A percentile compares a stretch with the other conserved stretches of the same genome.
These are phyloP conservation scores for Creontiades dilutus DNA, from an alignment of 2,888 invertebrate species.

Conservation along the genomic window DNA sequence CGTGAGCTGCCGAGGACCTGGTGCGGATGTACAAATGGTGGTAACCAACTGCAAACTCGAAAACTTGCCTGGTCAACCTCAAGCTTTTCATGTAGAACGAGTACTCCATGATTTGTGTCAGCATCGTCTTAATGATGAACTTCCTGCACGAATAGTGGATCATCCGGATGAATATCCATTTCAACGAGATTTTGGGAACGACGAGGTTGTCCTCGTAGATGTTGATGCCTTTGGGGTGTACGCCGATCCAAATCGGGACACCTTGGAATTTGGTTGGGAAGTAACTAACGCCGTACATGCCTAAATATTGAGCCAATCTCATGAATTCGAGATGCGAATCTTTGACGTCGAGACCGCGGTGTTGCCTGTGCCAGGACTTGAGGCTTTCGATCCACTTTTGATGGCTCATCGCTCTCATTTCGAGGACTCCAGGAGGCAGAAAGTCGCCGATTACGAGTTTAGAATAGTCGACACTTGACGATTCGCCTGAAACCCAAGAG, in stretches of 20 bases:
- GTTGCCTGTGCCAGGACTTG: conserved; percentile 73
- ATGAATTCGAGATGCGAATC: conserved; percentile 72
- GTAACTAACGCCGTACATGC: conserved; percentile 73
- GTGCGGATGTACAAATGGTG: conserved; percentile 72
- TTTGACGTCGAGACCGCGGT: conserved; percentile 65
- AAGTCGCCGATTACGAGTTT: conserved; percentile 56
- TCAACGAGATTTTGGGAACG: conserved; percentile 72
- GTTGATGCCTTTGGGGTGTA: conserved; percentile 68
- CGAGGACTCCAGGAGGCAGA: conserved; percentile 63
- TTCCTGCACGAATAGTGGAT: conserved; percentile 73
- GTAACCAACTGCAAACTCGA: conserved; percentile 73
- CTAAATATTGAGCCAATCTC: conserved; percentile 71
- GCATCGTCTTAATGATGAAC: conserved; percentile 72
- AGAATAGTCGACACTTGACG: conserved; percentile 71
- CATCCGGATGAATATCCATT: conserved; percentile 73
- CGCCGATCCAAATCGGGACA: conserved; percentile 52
- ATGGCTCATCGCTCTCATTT: conserved; percentile 58
- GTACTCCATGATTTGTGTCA: conserved; percentile 69
- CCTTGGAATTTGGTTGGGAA: conserved; percentile 70
- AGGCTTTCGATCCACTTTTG: conserved; percentile 71
- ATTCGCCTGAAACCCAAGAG: conserved; percentile 61
- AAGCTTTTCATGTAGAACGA: conserved; percentile 72
- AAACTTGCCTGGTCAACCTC: conserved; percentile 71
- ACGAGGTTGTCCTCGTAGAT: conserved; percentile 72
- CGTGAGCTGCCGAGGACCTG: conserved; percentile 49